Evolutionary conservation across 2,113 vertebrate genomes (phyloP).

Genomic region (Etheostoma cragini): DNA sequence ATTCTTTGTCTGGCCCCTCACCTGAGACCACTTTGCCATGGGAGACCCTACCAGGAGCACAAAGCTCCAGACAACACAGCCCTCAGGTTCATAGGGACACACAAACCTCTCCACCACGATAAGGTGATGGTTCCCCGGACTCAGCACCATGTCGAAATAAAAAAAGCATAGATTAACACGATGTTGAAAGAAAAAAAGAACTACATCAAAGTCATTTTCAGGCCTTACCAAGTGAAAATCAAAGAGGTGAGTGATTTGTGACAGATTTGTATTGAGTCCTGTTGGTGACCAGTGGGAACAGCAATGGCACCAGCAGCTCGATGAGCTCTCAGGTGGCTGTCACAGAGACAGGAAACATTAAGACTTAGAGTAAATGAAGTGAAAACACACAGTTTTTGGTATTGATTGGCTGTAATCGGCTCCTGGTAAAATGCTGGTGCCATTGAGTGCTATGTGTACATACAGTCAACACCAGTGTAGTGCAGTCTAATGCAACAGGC

Average conservation of each 20-base stretch:
- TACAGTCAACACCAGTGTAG: no score
- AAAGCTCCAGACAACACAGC: no score
- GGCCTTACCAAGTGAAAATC: not conserved
- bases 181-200: not conserved
- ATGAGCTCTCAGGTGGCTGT: not conserved
- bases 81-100: no score
- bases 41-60: no score
- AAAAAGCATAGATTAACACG: not conserved
- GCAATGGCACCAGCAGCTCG: slow-evolving; percentile 3
- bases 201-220: no score
- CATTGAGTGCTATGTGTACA: not conserved
- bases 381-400: not conserved
- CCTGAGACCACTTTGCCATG: no score
- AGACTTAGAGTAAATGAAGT: not conserved
- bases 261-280: slow-evolving; percentile 18
- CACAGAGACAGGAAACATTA: not conserved
- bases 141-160: no score
- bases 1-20: no score
- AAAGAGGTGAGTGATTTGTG: not conserved
- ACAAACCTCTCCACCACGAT: no score
- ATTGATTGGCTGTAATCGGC: not conserved
- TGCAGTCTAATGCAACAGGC: no score
- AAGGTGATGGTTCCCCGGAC: no score
- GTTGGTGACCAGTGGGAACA: slow-evolving; percentile 26
- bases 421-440: not conserved